Evolutionary conservation across 2,113 vertebrate species (phyloP), one percentile per base, ranked within the genome.

Genomic region (Phoxinus phoxinus): DNA sequence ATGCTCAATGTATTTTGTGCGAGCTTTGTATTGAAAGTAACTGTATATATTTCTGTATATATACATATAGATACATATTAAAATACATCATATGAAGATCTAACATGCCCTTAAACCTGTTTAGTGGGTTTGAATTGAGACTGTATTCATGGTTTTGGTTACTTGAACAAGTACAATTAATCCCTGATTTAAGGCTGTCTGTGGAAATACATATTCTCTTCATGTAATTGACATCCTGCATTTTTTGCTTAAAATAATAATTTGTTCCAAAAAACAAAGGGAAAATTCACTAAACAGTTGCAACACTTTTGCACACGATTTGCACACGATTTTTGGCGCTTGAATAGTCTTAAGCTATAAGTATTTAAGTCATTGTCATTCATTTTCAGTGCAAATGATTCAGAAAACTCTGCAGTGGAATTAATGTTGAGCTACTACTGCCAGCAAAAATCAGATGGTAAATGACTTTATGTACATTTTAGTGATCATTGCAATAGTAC

Each of bases 1-100:
- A 94, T 95, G 93, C 90, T 93, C 91, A 79, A 67, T 93, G 92
- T 94, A 92, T 93, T 93, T 91, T 91, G 94, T 93, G 79, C 87
- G 88, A 92, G 90, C 90, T 85, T 87, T 93, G 87, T 94, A 90
- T 90, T 91, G 92, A 91, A 92, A 86, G 92, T 91, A 76, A 86
- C 90, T 91, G 83, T 91, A 84, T 86, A 91, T 58, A 89, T 82
- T 84, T 56, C 44, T 86, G 87, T 89, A 71, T 92, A 91, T 94
- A 91, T 92, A 91, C 87, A 92, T 93, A 93, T 90, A 93, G 90
- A 93, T 93, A 93, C 91, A 93, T 86, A 86, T 80, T 84, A 91
- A 89, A 87, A 91, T 76, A 87, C 86, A 73, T 90, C 89, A 89
- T 89, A 88, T 84, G 87, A 85, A 79, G 91, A 92, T 88, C 90